These are phyloP conservation scores for Lamprologus tigripictilis DNA, from an alignment of 2,113 vertebrate genomes.

Conservation along the genomic window DNA sequence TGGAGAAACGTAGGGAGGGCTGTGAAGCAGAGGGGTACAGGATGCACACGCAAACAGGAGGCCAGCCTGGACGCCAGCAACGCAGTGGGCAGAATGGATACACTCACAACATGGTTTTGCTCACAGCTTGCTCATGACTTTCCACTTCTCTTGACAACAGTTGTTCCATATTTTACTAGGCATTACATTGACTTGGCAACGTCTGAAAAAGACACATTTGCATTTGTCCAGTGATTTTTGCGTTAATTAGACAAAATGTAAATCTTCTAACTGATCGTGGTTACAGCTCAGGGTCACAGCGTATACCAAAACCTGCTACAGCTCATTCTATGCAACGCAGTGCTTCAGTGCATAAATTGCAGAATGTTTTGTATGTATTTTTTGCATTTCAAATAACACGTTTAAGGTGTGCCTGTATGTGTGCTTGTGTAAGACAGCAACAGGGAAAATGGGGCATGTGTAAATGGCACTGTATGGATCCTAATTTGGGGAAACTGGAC, in stretches of 20 bases:
- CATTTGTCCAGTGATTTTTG: not conserved
- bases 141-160: slow-evolving; percentile 44
- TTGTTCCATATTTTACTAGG: slow-evolving; percentile 2
- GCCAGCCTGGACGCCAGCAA: slow-evolving; percentile 41
- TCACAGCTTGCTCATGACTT: slow-evolving; percentile 48
- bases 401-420: not conserved
- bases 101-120: slow-evolving; percentile 40
- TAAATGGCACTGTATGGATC: not conserved
- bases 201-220: not conserved
- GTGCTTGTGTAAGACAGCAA: not conserved
- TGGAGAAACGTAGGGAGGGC: slow-evolving; percentile 46
- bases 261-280: not conserved
- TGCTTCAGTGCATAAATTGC: not conserved
- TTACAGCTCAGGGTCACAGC: not conserved
- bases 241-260: slow-evolving; percentile 7
- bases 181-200: not conserved
- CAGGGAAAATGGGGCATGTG: not conserved
- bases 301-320: not conserved
- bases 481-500: slow-evolving; percentile 13
- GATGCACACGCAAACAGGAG: slow-evolving; percentile 52
- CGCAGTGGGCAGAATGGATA: slow-evolving; percentile 54
- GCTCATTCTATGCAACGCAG: not conserved
- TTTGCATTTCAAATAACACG: not conserved
- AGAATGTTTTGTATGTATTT: not conserved
- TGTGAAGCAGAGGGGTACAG: slow-evolving; percentile 59